Evolutionary conservation across 2,888 invertebrate species (phyloP).

Genomic region (Luperina nickerlii): DNA sequence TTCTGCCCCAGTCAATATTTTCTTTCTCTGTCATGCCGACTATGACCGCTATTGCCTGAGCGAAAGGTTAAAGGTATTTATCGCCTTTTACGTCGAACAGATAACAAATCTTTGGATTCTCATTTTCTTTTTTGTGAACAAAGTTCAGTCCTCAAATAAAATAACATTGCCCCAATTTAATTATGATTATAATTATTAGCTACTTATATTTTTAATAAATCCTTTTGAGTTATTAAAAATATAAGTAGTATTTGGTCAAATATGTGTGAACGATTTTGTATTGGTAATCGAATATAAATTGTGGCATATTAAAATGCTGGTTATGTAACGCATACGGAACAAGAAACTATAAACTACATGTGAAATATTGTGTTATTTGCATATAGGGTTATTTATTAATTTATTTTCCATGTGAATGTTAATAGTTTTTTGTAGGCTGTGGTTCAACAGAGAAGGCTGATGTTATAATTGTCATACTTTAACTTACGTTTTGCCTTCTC

Average conservation of each 20-base stretch:
- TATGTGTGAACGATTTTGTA: slow-evolving; percentile 22
- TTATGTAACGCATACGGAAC: not conserved
- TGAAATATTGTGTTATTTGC: slow-evolving; percentile 35
- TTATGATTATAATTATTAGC: slow-evolving; percentile 9
- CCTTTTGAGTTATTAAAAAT: no score
- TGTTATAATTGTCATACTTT: slow-evolving; percentile 48
- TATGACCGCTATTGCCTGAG: not conserved
- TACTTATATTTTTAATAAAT: slow-evolving; percentile 14
- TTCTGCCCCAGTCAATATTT: slow-evolving; percentile 11
- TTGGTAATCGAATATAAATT: slow-evolving; percentile 19
- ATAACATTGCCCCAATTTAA: slow-evolving; percentile 34
- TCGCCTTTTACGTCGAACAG: not conserved
- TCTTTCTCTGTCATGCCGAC: not conserved
- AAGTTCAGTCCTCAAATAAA: not conserved
- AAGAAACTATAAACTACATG: slow-evolving; percentile 23
- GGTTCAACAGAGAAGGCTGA: slow-evolving; percentile 61
- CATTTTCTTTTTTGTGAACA: not conserved
- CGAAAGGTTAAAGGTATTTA: not conserved
- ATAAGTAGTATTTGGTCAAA: slow-evolving; percentile 3
- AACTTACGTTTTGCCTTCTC: slow-evolving; percentile 56
- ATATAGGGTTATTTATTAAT: slow-evolving; percentile 47
- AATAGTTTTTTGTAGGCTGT: slow-evolving; percentile 61
- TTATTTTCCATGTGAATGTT: slow-evolving; percentile 53
- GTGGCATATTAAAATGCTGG: slow-evolving; percentile 7
- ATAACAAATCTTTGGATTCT: not conserved